Percentiles rank a stretch among this genome's conserved stretches.
These are phyloP conservation scores for Cybosia mesomella DNA, from an alignment of 2,888 invertebrate genomes.

Conservation along the genomic window DNA sequence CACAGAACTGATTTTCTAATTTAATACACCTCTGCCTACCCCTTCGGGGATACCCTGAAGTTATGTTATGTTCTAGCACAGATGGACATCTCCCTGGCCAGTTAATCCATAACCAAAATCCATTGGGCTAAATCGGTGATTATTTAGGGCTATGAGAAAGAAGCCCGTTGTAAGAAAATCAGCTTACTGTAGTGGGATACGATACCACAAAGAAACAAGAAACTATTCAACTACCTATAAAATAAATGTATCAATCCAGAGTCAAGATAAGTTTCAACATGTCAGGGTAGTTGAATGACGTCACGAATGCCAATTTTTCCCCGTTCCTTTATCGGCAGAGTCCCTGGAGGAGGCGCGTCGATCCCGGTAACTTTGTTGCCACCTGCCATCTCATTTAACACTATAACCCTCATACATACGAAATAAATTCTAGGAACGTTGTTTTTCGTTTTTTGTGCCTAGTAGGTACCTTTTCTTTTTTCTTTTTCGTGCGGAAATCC, in stretches of 20 bases:
- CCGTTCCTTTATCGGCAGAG: constrained; percentile 42
- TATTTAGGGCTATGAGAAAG: too few relatives aligned
- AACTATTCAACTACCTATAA: background rate
- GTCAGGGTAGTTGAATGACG: constrained; percentile 31
- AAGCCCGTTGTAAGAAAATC: too few relatives aligned
- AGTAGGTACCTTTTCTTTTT: background rate
- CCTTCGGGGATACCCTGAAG: too few relatives aligned
- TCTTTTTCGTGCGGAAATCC: too few relatives aligned
- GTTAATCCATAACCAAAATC: too few relatives aligned
- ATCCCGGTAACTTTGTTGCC: constrained; percentile 55
- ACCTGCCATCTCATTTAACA: constrained; percentile 73
- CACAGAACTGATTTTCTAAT: too few relatives aligned
- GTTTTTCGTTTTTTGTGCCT: background rate
- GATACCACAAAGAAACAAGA: too few relatives aligned
- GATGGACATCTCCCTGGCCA: too few relatives aligned
- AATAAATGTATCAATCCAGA: constrained; percentile 3
- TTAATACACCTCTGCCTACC: too few relatives aligned
- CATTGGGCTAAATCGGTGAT: too few relatives aligned
- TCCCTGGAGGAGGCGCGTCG: constrained; percentile 47
- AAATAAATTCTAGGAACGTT: constrained; percentile 31
- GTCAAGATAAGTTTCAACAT: constrained; percentile 26
- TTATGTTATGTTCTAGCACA: too few relatives aligned
- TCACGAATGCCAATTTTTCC: constrained; percentile 42
- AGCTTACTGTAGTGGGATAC: too few relatives aligned
- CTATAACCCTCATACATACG: constrained; percentile 74